A percentile compares a stretch with the other conserved stretches of the same genome.
phyloP scores from a whole-genome alignment of 1,140 invertebrate species.

The Scaptodrosophila lebanonensis region DNA sequence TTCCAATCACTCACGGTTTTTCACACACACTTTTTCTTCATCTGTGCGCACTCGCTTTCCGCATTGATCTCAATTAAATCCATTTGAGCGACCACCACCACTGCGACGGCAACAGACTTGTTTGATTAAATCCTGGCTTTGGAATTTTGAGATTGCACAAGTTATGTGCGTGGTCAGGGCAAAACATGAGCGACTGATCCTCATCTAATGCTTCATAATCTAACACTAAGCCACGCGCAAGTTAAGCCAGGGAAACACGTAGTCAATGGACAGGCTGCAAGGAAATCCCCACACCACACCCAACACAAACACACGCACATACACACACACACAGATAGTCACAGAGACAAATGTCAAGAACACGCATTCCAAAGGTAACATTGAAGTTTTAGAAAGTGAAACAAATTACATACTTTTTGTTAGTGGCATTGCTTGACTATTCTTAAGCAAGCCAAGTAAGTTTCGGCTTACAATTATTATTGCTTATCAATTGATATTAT shows the following conservation, averaged over 20 bases:
- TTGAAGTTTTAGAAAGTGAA: too few relatives aligned
- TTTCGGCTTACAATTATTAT: too few relatives aligned
- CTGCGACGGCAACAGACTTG: slow-evolving; percentile 54
- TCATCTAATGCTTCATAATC: slow-evolving; percentile 63
- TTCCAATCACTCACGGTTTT: slow-evolving; percentile 57
- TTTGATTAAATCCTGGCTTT: slow-evolving; percentile 72
- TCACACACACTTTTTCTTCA: slow-evolving; percentile 30
- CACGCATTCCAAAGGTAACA: too few relatives aligned
- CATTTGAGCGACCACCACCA: slow-evolving; percentile 16
- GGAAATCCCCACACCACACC: slow-evolving; percentile 48
- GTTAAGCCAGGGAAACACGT: slow-evolving; percentile 72
- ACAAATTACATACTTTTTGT: too few relatives aligned
- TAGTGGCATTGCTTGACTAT: too few relatives aligned
- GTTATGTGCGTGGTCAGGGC: slow-evolving; percentile 35
- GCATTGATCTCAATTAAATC: slow-evolving; percentile 72
- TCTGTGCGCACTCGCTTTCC: not conserved
- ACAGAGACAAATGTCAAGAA: too few relatives aligned
- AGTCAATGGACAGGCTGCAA: slow-evolving; percentile 56
- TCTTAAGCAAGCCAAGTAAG: too few relatives aligned
- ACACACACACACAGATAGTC: too few relatives aligned
- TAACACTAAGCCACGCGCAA: slow-evolving; percentile 50
- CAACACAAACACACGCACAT: too few relatives aligned
- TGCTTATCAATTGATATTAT: too few relatives aligned
- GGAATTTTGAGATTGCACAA: slow-evolving; percentile 73
- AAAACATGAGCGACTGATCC: slow-evolving; percentile 56